Percentiles rank a stretch among this genome's conserved stretches.
Conservation (phyloP, 2,113 vertebrate species). For the Crotalus horridus region DNA sequence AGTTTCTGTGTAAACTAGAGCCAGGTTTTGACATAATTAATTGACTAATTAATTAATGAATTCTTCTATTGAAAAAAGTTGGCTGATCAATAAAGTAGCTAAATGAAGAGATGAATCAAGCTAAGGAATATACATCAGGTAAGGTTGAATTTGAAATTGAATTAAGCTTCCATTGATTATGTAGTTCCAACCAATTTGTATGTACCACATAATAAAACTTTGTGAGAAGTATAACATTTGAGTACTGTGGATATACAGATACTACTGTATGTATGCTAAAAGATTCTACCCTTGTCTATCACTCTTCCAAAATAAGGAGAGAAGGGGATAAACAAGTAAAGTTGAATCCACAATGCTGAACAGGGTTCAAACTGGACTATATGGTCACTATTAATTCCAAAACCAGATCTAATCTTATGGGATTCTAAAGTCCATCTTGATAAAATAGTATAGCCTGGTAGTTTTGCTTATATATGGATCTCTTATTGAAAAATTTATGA, state of each 20-base stretch:
- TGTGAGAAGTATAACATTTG: not conserved
- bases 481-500: not conserved
- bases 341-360: not conserved
- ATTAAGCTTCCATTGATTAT: not conserved
- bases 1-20: not conserved
- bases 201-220: not conserved
- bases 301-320: not conserved
- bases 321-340: not conserved
- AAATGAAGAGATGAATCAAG: not conserved
- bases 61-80: not conserved
- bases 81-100: not conserved
- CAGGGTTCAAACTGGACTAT: not conserved
- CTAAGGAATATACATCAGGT: not conserved
- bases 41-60: not conserved
- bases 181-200: not conserved
- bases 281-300: not conserved
- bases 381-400: not conserved
- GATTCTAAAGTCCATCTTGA: not conserved
- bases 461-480: conserved; percentile 11
- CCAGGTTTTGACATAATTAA: not conserved
- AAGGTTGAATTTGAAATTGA: not conserved
- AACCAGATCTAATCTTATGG: not conserved
- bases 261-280: not conserved
- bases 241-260: not conserved
- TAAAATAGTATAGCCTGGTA: not conserved